Conservation (phyloP, 2,113 vertebrate genomes). For the Poecilia latipinna region DNA sequence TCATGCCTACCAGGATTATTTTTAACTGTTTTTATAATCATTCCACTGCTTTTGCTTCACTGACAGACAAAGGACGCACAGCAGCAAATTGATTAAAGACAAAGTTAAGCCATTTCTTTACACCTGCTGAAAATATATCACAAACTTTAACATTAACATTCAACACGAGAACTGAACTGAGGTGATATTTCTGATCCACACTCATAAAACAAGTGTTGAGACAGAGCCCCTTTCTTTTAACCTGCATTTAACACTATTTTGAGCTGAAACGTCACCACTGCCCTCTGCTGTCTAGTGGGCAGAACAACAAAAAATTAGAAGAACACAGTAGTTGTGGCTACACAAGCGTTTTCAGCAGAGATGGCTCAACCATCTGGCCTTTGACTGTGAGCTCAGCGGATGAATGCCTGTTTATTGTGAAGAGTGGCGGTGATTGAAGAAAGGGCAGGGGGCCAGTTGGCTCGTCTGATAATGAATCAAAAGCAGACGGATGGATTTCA, state of each 20-base stretch:
- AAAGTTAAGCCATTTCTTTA: not conserved
- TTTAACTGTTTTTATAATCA: not conserved
- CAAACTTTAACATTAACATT: rapidly evolving
- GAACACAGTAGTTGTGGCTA: conserved; percentile 40
- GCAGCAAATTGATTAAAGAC: not conserved
- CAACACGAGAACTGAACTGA: not conserved
- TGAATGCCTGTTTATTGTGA: conserved; percentile 50
- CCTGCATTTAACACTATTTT: not conserved
- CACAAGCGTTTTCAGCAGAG: conserved; percentile 44
- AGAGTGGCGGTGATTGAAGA: conserved; percentile 47
- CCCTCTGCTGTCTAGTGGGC: conserved; percentile 72
- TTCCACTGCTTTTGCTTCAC: no score
- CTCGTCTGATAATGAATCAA: conserved; percentile 52
- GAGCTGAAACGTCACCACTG: conserved; percentile 69
- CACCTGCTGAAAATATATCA: not conserved
- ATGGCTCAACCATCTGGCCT: conserved; percentile 65
- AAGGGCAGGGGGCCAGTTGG: conserved; percentile 62
- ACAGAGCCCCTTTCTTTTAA: not conserved
- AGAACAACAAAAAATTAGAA: conserved; percentile 38
- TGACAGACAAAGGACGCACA: no score
- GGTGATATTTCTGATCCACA: not conserved
- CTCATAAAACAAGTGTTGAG: not conserved
- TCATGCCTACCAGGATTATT: not conserved
- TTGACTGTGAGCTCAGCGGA: conserved; percentile 48
- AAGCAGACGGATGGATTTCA: conserved; percentile 55